phyloP scores from a whole-genome alignment of 2,888 invertebrate species.

The Mellilla xanthometata region DNA sequence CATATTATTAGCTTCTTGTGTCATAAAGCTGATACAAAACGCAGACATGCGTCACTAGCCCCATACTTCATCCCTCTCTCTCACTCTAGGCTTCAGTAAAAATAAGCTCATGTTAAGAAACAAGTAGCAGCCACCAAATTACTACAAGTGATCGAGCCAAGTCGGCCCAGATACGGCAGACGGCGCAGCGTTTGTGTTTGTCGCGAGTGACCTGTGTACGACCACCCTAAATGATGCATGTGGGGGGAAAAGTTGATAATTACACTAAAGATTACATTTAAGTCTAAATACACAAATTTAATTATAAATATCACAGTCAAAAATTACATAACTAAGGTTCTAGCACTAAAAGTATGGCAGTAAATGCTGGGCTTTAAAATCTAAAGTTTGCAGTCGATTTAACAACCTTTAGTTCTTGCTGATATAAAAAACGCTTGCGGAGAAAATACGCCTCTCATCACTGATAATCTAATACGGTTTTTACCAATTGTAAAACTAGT shows the following conservation, averaged over 20 bases:
- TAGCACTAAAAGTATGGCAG: conserved; percentile 73
- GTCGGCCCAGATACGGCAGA: too few species aligned
- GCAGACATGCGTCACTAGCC: too few species aligned
- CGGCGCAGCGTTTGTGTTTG: too few species aligned
- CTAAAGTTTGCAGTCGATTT: conserved; percentile 48
- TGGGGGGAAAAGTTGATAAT: conserved; percentile 31
- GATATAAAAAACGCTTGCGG: conserved; percentile 24
- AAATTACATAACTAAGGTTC: conserved; percentile 74
- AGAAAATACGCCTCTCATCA: conserved; percentile 24
- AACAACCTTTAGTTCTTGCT: conserved; percentile 49
- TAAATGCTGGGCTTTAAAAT: conserved; percentile 60
- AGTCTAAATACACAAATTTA: conserved; percentile 76
- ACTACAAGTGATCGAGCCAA: too few species aligned
- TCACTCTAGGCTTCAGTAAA: too few species aligned
- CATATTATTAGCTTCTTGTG: too few species aligned
- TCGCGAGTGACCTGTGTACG: too few species aligned
- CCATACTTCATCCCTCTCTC: too few species aligned
- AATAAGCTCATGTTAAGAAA: too few species aligned
- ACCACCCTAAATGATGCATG: conserved; percentile 39
- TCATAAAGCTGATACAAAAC: too few species aligned
- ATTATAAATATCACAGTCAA: conserved; percentile 82
- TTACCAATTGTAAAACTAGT: conserved; percentile 58
- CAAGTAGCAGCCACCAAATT: too few species aligned
- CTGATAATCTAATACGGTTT: conserved; percentile 28
- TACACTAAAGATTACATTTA: conserved; percentile 62